Evolutionary conservation across 2,797 vertebrate genomes (phyloP), one percentile per base, ranked within the genome.

Genomic region (Sandelia bainsii): DNA sequence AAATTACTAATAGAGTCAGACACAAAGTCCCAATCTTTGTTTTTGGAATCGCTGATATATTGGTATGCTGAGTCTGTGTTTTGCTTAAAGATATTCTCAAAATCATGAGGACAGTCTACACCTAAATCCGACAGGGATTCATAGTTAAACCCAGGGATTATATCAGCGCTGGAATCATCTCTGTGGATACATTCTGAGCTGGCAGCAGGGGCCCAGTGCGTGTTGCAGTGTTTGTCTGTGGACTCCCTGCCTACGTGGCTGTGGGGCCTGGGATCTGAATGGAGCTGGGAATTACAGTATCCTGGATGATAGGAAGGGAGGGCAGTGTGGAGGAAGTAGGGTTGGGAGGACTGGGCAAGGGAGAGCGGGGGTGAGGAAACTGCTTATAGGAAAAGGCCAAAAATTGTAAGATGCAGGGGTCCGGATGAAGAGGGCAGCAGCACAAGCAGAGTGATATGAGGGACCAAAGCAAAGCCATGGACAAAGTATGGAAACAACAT

Each of bases 251-350:
- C 89, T 62, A 77, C 74, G 68, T 82, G 83, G 39, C 60, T 77
- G 37, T 11, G 82, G 48, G 87, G 89, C 72, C 90, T 67, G 73
- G 87, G 70, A 77, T 79, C 74, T 52, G 79, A 48, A 80, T 77
- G 17, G 44, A 76, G 77, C 58, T 76, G 42, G 73, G 85, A 84
- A 84, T 87, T 84, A 84, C 73, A 86, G 75, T 62, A 88, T 85
- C 90, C 91, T 20, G 88, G 79, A 49, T 65, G 84, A 76, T 83
- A 84, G 80, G 83, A 57, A 72, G 89, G 81, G 62, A 83, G 81
- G 70, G 79, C 78, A 14, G 92, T 53, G 81, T 95, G 94, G 39
- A 95, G 93, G 90, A 92, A 95, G 83, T 95, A 95, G 65, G 94
- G 93, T 66, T 80, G 89, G 72, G 92, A 76, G 42, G 90, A 69